phyloP scores from a whole-genome alignment of 2,113 vertebrate species.

The Charadrius vociferus region DNA sequence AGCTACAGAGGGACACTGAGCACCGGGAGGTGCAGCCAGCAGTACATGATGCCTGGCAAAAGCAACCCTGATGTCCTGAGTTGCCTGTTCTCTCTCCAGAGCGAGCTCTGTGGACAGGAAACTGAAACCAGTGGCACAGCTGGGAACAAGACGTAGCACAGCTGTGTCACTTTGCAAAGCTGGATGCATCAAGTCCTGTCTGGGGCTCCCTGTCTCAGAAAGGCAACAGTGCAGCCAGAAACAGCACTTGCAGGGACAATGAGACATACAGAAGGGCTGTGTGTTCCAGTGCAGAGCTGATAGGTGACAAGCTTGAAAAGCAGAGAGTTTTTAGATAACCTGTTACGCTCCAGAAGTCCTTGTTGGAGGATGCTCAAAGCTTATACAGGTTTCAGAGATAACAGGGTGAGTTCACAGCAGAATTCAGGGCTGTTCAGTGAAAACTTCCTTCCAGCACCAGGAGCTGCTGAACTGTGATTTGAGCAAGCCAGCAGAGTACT shows the following conservation, averaged over 20 bases:
- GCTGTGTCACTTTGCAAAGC: not conserved
- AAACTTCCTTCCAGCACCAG: not conserved
- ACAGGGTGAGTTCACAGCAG: not conserved
- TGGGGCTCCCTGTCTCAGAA: not conserved
- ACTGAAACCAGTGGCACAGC: not conserved
- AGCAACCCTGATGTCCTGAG: not conserved
- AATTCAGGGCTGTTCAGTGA: not conserved
- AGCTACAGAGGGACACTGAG: not conserved
- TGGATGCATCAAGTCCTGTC: not conserved
- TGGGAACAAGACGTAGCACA: not conserved
- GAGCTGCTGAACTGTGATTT: not conserved
- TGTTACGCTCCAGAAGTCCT: not conserved
- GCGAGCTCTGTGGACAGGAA: not conserved
- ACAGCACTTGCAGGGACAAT: not conserved
- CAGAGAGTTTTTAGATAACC: not conserved
- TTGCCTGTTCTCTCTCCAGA: not conserved
- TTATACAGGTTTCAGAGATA: not conserved
- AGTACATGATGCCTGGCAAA: not conserved
- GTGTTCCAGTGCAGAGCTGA: not conserved
- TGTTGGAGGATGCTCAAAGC: not conserved
- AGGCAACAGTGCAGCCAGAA: not conserved
- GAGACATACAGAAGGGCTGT: not conserved
- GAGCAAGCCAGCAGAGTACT: not conserved
- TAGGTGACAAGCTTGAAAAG: not conserved
- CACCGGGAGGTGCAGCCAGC: not conserved